Percentiles rank a stretch among this genome's conserved stretches.
Evolutionary conservation across 2,888 invertebrate species (phyloP).

Genomic region (Laothoe populi): DNA sequence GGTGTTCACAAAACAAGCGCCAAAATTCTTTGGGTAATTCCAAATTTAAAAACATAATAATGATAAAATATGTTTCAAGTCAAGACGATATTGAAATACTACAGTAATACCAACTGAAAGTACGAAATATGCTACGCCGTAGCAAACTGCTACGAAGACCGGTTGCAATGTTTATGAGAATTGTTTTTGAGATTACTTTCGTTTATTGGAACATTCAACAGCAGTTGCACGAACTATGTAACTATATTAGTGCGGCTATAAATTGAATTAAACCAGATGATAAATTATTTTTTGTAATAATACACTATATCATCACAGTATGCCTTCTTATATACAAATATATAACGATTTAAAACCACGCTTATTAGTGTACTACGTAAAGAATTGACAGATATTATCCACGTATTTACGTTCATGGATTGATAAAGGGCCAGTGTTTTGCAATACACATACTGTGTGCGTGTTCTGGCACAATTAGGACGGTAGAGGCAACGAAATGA

Average conservation of each 20-base stretch:
- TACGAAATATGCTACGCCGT: conserved; percentile 17
- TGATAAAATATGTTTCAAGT: not conserved
- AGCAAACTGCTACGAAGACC: not conserved
- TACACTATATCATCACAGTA: conserved; percentile 20
- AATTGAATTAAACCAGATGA: conserved; percentile 11
- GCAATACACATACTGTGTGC: conserved; percentile 6
- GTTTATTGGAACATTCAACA: conserved; percentile 7
- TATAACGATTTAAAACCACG: conserved; percentile 8
- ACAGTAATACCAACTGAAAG: not conserved
- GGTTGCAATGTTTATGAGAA: not conserved
- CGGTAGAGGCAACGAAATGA: conserved; percentile 4
- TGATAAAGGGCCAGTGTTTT: conserved; percentile 12
- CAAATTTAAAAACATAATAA: not conserved
- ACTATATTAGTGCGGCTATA: conserved; percentile 13
- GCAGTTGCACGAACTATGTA: not conserved
- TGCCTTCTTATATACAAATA: conserved; percentile 21
- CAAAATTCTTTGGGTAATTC: not conserved
- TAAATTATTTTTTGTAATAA: conserved; percentile 14
- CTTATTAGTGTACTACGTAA: conserved; percentile 11
- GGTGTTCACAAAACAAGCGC: not conserved
- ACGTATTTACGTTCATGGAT: conserved; percentile 11
- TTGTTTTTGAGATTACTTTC: conserved; percentile 4
- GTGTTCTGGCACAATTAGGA: conserved; percentile 5
- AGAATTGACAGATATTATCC: conserved; percentile 14
- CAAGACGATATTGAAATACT: not conserved